A percentile compares a stretch with the other conserved stretches of the same genome.
Evolutionary conservation across 2,888 invertebrate species (phyloP).

Genomic region (Linnaemya vulpina): DNA sequence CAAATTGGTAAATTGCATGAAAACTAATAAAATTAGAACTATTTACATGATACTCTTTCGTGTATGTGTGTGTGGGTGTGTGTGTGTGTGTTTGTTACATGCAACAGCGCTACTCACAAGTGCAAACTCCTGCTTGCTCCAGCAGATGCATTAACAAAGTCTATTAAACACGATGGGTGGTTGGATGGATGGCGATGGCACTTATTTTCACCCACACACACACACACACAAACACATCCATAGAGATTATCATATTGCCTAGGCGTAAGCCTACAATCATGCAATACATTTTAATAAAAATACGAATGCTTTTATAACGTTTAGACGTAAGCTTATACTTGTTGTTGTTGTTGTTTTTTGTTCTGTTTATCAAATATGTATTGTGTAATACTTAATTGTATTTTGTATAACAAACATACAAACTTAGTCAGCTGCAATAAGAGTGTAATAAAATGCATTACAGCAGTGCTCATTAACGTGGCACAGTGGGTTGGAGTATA

Average conservation of each 20-base stretch:
- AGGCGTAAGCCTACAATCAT: slow-evolving; percentile 9
- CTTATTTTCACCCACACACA: not conserved
- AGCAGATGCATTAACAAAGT: slow-evolving; percentile 26
- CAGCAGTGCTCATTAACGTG: slow-evolving; percentile 6
- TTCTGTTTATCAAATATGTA: slow-evolving; percentile 18
- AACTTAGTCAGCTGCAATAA: not conserved
- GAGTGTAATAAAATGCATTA: not conserved
- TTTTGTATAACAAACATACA: slow-evolving; percentile 4
- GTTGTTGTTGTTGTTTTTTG: not conserved
- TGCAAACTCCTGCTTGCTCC: not conserved
- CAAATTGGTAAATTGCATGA: slow-evolving; percentile 42
- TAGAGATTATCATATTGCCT: not conserved
- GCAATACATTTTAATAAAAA: slow-evolving; percentile 36
- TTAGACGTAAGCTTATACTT: slow-evolving; percentile 1
- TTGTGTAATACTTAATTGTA: slow-evolving; percentile 17
- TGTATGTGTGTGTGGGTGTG: slow-evolving; percentile 7
- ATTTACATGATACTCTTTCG: slow-evolving; percentile 39
- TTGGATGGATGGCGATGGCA: slow-evolving; percentile 4
- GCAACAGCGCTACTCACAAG: not conserved
- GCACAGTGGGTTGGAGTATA: slow-evolving; percentile 9
- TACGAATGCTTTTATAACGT: slow-evolving; percentile 7
- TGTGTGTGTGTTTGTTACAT: not conserved
- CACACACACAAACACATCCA: not conserved
- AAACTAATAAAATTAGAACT: slow-evolving; percentile 57
- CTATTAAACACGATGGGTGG: slow-evolving; percentile 19